Conservation (phyloP, 2,797 vertebrate genomes). For the Notolabrus celidotus region DNA sequence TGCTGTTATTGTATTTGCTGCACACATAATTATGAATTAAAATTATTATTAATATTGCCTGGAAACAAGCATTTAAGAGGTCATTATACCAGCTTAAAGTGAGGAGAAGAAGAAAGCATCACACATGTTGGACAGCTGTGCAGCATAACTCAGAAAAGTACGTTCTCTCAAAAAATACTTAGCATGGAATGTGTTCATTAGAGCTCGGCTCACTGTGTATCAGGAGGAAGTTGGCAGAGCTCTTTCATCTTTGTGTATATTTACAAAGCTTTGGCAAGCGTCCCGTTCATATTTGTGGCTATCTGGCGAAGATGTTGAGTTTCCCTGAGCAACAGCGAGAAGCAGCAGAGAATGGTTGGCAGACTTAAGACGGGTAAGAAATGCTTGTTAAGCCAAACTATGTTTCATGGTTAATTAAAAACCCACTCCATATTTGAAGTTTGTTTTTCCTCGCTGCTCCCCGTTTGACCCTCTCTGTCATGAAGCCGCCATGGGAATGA, state of each 20-base stretch:
- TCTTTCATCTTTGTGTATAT: constrained; percentile 65
- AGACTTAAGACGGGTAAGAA: constrained; percentile 55
- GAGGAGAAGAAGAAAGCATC: not conserved
- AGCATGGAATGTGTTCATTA: constrained; percentile 66
- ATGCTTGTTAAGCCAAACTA: constrained; percentile 66
- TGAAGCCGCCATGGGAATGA: constrained; percentile 49
- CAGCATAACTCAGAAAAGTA: constrained; percentile 42
- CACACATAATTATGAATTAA: too few relatives aligned
- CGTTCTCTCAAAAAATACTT: constrained; percentile 62
- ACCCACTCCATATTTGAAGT: constrained; percentile 61
- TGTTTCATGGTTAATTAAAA: constrained; percentile 77
- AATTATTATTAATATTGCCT: not conserved
- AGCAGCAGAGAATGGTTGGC: constrained; percentile 62
- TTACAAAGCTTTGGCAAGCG: constrained; percentile 67
- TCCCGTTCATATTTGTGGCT: constrained; percentile 68
- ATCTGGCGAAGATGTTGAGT: constrained; percentile 71
- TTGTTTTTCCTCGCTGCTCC: constrained; percentile 59
- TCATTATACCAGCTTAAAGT: constrained; percentile 5
- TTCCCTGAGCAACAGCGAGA: constrained; percentile 71
- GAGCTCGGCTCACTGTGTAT: constrained; percentile 44
- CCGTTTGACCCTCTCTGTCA: constrained; percentile 52
- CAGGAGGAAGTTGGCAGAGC: constrained; percentile 59
- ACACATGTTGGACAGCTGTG: constrained; percentile 67
- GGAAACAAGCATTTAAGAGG: constrained; percentile 9
- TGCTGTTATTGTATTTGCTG: too few relatives aligned